A percentile compares a stretch with the other conserved stretches of the same genome.
These are phyloP conservation scores for Melangyna quadrimaculata DNA, from an alignment of 2,888 invertebrate species.

Conservation along the genomic window DNA sequence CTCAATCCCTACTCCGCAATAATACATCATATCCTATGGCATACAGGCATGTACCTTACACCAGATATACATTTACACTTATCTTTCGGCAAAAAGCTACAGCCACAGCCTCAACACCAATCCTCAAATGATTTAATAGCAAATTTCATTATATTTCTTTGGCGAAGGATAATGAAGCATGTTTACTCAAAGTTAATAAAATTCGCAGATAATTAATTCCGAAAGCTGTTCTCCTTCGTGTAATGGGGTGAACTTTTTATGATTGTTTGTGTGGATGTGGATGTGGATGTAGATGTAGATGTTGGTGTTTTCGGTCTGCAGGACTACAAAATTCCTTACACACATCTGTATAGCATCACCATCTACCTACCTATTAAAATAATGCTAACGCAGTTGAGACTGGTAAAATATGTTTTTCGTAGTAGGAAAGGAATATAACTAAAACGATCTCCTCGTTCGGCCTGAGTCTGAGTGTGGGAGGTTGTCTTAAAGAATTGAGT, in stretches of 20 bases:
- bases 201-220: conserved; percentile 72
- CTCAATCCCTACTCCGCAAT: conserved; percentile 35
- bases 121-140: conserved; percentile 70
- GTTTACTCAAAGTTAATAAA: conserved; percentile 72
- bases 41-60: background rate
- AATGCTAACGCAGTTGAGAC: conserved; percentile 42
- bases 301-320: conserved; percentile 10
- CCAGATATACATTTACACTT: conserved; percentile 46
- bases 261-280: conserved; percentile 9
- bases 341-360: too few relatives aligned
- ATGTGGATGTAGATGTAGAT: background rate
- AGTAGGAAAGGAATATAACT: conserved; percentile 26
- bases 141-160: conserved; percentile 72
- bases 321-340: conserved; percentile 5
- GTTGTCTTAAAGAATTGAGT: conserved; percentile 56
- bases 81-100: conserved; percentile 68
- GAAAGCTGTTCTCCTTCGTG: conserved; percentile 68
- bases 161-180: conserved; percentile 72
- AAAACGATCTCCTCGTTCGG: conserved; percentile 2
- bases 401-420: conserved; percentile 66
- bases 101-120: conserved; percentile 61
- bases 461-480: background rate
- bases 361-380: background rate
- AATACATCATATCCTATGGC: conserved; percentile 67
- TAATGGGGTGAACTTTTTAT: conserved; percentile 57